A percentile compares a stretch with the other conserved stretches of the same genome.
Evolutionary conservation across 2,797 vertebrate species (phyloP).

Genomic region (Enteromius treurensis): DNA sequence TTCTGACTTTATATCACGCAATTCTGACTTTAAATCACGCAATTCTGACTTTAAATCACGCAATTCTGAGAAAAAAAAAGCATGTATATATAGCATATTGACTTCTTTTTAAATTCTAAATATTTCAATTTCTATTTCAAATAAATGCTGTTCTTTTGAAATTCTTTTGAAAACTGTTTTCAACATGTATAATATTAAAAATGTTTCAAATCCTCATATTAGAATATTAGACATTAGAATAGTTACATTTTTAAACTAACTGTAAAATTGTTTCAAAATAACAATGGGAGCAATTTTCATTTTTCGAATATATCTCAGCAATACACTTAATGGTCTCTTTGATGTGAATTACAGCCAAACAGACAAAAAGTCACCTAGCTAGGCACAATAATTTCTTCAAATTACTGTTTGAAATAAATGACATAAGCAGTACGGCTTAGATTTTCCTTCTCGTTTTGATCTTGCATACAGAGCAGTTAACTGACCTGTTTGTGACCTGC

Average conservation of each 20-base stretch:
- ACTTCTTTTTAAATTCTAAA: too few species aligned
- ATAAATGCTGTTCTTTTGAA: too few species aligned
- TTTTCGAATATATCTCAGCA: not conserved
- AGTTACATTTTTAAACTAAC: too few species aligned
- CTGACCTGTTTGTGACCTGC: conserved; percentile 32
- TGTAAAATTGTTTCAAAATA: conserved; percentile 1
- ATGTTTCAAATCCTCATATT: not conserved
- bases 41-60: too few species aligned
- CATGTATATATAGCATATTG: too few species aligned
- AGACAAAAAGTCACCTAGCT: not conserved
- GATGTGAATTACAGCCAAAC: not conserved
- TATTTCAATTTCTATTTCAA: too few species aligned
- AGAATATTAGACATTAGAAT: not conserved
- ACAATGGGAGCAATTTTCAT: not conserved
- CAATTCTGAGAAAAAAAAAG: too few species aligned
- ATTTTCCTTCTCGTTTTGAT: not conserved
- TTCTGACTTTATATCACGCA: too few species aligned
- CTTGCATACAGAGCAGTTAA: conserved; percentile 12
- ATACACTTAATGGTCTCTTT: not conserved
- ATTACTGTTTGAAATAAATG: not conserved
- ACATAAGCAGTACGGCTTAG: not conserved
- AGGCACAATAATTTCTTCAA: not conserved
- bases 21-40: too few species aligned
- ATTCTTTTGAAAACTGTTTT: not conserved
- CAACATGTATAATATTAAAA: not conserved